Conservation (phyloP, 2,888 invertebrate species). For the Heliconius cydno region DNA sequence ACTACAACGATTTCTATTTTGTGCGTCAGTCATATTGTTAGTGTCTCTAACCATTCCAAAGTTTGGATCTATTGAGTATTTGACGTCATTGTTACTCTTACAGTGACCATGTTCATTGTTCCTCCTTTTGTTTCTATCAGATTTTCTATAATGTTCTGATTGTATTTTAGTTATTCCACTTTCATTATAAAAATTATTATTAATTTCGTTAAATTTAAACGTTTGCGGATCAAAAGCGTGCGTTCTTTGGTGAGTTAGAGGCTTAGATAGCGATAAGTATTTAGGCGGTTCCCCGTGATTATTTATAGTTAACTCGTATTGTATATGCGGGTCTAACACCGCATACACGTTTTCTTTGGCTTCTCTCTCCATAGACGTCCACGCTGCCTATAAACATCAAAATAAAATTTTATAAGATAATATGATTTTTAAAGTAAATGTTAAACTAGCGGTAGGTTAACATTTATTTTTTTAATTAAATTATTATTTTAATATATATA, state of each 20-base stretch:
- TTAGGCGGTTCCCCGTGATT: conserved; percentile 81
- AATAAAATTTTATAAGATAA: conserved; percentile 14
- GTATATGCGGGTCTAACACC: conserved; percentile 81
- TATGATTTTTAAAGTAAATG: background rate
- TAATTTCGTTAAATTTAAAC: conserved; percentile 65
- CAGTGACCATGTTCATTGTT: conserved; percentile 61
- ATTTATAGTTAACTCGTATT: conserved; percentile 82
- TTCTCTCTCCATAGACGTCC: conserved; percentile 79
- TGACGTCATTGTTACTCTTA: conserved; percentile 72
- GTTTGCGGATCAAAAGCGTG: conserved; percentile 72
- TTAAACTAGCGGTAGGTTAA: too few relatives aligned
- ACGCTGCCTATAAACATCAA: conserved; percentile 68
- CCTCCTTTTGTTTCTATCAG: conserved; percentile 64
- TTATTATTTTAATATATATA: too few relatives aligned
- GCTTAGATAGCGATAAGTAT: conserved; percentile 80
- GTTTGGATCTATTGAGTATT: conserved; percentile 73
- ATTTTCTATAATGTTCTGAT: conserved; percentile 66
- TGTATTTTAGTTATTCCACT: conserved; percentile 69
- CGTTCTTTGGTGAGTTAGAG: conserved; percentile 79
- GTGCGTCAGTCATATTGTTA: conserved; percentile 51
- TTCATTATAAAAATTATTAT: conserved; percentile 63
- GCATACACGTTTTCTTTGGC: conserved; percentile 84
- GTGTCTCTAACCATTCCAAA: conserved; percentile 62
- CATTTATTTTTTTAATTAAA: too few relatives aligned
- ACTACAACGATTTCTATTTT: conserved; percentile 56